Percentiles rank a stretch among this genome's conserved stretches.
Evolutionary conservation across 2,113 vertebrate species (phyloP).

Genomic region (Cromileptes altivelis): DNA sequence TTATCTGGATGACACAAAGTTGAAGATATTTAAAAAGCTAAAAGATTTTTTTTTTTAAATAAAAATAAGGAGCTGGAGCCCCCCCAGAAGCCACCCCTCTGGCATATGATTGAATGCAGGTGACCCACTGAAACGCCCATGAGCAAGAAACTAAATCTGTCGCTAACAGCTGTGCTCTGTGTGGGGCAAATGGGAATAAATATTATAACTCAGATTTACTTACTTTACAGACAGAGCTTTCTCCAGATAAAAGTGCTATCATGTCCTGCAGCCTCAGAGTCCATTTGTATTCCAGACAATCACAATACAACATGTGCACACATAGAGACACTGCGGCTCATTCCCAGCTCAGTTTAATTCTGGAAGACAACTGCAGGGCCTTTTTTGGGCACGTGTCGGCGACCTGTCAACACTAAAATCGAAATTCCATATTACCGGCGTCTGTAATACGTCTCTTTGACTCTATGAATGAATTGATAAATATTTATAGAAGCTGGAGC

Average conservation of each 20-base stretch:
- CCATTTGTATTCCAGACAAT: slow-evolving; percentile 11
- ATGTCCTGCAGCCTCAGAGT: neutral
- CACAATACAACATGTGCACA: slow-evolving; percentile 7
- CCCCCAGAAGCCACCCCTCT: no score
- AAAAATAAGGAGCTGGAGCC: no score
- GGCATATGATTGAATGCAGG: neutral
- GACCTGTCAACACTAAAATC: slow-evolving; percentile 49
- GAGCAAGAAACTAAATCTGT: slow-evolving; percentile 15
- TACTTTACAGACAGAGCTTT: neutral
- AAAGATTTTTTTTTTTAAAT: no score
- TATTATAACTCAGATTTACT: neutral
- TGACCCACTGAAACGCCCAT: neutral
- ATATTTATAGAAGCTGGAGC: slow-evolving; percentile 77
- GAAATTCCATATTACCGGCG: slow-evolving; percentile 42
- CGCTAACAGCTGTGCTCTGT: slow-evolving; percentile 9
- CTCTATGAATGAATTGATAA: slow-evolving; percentile 66
- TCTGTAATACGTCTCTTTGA: slow-evolving; percentile 49
- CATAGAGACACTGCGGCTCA: neutral
- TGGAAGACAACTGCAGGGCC: slow-evolving; percentile 47
- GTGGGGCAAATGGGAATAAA: neutral
- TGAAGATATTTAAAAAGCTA: no score
- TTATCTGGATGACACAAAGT: no score
- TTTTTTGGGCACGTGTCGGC: slow-evolving; percentile 66
- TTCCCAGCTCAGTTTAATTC: neutral
- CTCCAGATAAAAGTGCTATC: neutral